phyloP scores from a whole-genome alignment of 1,140 invertebrate genomes.

The Lasaia peninsularis region DNA sequence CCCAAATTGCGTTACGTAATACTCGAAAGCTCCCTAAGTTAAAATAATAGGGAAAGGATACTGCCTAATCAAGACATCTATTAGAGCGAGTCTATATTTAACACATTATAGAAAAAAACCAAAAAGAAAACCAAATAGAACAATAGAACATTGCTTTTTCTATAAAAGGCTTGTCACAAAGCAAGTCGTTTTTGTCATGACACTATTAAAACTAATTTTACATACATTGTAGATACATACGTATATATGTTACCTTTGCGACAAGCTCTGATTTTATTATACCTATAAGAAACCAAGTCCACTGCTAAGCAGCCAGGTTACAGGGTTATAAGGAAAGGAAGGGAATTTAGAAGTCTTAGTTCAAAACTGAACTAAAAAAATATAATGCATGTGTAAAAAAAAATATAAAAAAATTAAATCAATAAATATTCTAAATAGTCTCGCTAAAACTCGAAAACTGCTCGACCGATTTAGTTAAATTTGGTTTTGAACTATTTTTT shows the following conservation, averaged over 20 bases:
- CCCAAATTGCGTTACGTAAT: no score
- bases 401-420: background rate
- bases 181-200: conserved; percentile 42
- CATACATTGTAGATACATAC: conserved; percentile 38
- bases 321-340: conserved; percentile 17
- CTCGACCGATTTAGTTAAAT: no score
- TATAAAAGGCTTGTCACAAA: conserved; percentile 62
- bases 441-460: no score
- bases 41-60: conserved; percentile 45
- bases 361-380: no score
- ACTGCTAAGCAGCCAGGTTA: conserved; percentile 67
- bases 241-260: conserved; percentile 62
- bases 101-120: conserved; percentile 54
- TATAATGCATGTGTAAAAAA: background rate
- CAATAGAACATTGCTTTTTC: conserved; percentile 38
- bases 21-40: no score
- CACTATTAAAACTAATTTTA: conserved; percentile 43
- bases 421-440: no score
- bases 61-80: conserved; percentile 71
- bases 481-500: no score
- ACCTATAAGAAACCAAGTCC: conserved; percentile 73
- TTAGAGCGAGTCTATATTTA: conserved; percentile 63
- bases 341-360: background rate
- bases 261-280: conserved; percentile 58
- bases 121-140: conserved; percentile 40